Base-by-base conservation (phyloP, 2,113 vertebrate species). In the Oreochromis aureus region DNA sequence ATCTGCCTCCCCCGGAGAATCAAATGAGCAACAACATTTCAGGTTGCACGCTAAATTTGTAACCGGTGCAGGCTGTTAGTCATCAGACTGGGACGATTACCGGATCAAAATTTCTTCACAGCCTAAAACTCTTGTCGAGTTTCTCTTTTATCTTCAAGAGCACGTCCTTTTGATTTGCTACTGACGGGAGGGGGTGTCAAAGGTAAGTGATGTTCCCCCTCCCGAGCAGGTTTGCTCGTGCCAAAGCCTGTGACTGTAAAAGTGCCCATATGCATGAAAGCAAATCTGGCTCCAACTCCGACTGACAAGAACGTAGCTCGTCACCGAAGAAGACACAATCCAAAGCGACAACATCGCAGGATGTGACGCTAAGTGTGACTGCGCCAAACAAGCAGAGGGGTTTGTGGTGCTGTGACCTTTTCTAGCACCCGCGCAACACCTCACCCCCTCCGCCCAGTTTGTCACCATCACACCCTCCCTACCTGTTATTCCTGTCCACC, bases 261-360 rank as follows among this genome's bases (percentile, higher is more conserved):
- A 55, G 69, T 81, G 88, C 32, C 73, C 19, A 30, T 61, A 54
- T 58, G 63, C 63, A 51, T 41, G 81, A 54, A 39, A 80, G 82
- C 80, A 87, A 85, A 59, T 87, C 59, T 27, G 71, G 61, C 83
- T 89, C 86, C 86, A 85, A 88, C 69, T 89, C 78, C 12, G 12
- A n/a, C 82, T 90, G 90, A 92, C 85, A 86, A 66, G 85, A 88
- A 63, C 6, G 46, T 51, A 16, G 55, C 85, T 46, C 89, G n/a
- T 92, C 80, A 80, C 59, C 36, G 24, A 34, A 86, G 41, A 83
- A 10, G 81, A 94, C 87, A 34, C 79, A 41, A 94, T 91, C 79
- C 51, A 55, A 89, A 84, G 86, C 4, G 93, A 95, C 92, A 93
- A 78, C 27, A 84, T 91, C 87, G 82, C 87, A 11, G 61, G 89